A percentile compares a stretch with the other conserved stretches of the same genome.
Evolutionary conservation across 2,797 vertebrate genomes (phyloP).

Genomic region (Cercopithecus petaurista): DNA sequence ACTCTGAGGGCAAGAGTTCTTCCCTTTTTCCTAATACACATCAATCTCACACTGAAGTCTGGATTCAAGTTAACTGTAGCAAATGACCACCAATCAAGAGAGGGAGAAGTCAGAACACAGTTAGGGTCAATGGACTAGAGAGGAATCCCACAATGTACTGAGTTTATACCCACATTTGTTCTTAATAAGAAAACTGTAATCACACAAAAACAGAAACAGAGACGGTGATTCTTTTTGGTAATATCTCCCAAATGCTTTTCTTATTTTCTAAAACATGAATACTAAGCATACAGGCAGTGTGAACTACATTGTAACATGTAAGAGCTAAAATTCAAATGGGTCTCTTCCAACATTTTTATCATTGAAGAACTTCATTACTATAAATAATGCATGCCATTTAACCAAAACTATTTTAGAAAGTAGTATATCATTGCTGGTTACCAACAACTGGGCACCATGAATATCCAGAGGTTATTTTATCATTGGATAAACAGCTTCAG

Average conservation of each 20-base stretch:
- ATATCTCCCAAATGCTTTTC: slow-evolving; percentile 16
- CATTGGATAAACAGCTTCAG: slow-evolving; percentile 77
- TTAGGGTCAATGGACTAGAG: background rate
- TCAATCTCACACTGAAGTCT: background rate
- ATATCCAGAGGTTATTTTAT: slow-evolving; percentile 75
- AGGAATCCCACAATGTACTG: background rate
- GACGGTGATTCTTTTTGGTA: background rate
- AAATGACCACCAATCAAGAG: slow-evolving; percentile 1
- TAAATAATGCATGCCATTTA: slow-evolving; percentile 76
- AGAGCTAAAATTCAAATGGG: slow-evolving; percentile 54
- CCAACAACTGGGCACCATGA: slow-evolving; percentile 69
- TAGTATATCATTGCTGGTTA: slow-evolving; percentile 74
- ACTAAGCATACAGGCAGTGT: background rate
- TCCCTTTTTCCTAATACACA: background rate
- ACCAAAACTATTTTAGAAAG: slow-evolving; percentile 72
- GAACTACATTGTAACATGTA: background rate
- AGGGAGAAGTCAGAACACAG: background rate
- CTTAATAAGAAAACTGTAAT: slow-evolving; percentile 39
- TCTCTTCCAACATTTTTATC: slow-evolving; percentile 69
- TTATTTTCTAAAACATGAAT: slow-evolving; percentile 1
- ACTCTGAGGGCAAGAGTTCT: background rate
- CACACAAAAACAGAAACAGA: background rate
- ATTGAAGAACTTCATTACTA: slow-evolving; percentile 60
- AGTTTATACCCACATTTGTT: background rate
- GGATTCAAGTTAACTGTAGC: background rate